Percentiles rank a stretch among this genome's conserved stretches.
Evolutionary conservation across 2,888 invertebrate species (phyloP).

Genomic region (Carabus problematicus): DNA sequence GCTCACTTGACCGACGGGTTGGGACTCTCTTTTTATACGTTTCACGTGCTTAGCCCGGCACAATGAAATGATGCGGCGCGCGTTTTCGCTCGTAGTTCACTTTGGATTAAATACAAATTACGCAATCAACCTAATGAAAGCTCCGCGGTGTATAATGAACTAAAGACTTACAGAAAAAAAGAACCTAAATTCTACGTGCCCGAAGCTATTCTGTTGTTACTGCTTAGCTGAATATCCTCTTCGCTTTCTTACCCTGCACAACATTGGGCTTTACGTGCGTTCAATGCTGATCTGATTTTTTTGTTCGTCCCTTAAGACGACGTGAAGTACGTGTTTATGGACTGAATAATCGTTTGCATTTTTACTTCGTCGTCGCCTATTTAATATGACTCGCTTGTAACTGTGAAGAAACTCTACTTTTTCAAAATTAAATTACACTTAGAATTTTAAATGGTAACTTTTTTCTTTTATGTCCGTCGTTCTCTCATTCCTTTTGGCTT

Average conservation of each 20-base stretch:
- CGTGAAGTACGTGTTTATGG: slow-evolving; percentile 31
- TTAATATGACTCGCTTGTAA: slow-evolving; percentile 13
- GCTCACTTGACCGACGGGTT: no score
- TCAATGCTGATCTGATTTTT: slow-evolving; percentile 25
- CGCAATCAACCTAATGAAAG: slow-evolving; percentile 29
- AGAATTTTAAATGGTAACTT: not conserved
- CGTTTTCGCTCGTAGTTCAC: not conserved
- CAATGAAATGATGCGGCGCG: no score
- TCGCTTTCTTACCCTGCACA: no score
- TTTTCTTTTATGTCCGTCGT: no score
- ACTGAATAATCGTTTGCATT: slow-evolving; percentile 35
- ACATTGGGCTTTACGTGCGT: slow-evolving; percentile 15
- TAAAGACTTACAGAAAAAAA: slow-evolving; percentile 15
- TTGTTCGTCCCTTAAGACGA: slow-evolving; percentile 8
- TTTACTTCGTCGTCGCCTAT: slow-evolving; percentile 1
- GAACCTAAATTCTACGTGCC: not conserved
- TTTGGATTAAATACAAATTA: slow-evolving; percentile 26
- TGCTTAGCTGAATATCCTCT: not conserved
- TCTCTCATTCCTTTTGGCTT: no score
- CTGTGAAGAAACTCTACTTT: slow-evolving; percentile 21
- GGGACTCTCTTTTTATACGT: no score
- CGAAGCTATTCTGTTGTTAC: not conserved
- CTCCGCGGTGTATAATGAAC: slow-evolving; percentile 19
- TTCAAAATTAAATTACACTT: slow-evolving; percentile 33
- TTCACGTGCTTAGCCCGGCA: no score